Conservation (phyloP, 1,140 invertebrate species). For the Bombus affinis region DNA sequence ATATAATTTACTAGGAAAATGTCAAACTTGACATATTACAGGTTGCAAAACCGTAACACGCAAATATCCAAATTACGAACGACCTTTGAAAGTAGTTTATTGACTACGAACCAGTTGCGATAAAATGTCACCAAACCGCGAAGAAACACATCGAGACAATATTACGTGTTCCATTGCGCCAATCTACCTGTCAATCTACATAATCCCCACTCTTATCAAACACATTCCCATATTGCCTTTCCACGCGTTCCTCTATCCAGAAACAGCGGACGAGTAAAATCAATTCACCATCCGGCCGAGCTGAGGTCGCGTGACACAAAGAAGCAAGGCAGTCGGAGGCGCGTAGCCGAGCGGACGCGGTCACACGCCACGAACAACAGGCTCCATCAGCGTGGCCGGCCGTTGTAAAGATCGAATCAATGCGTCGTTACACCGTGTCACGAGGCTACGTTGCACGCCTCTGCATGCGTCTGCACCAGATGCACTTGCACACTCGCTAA, state of each 20-base stretch:
- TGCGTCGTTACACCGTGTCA: constrained; percentile 48
- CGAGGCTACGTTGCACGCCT: constrained; percentile 15
- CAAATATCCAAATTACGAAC: not conserved
- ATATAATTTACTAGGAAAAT: not conserved
- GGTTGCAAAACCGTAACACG: not conserved
- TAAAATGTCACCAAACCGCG: not conserved
- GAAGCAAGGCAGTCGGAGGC: not conserved
- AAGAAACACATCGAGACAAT: not conserved
- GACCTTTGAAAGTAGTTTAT: not conserved
- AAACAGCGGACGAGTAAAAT: not conserved
- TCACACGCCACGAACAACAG: not conserved
- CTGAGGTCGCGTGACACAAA: constrained; percentile 3
- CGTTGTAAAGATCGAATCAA: constrained; percentile 49
- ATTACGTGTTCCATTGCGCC: not conserved
- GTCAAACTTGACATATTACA: not conserved
- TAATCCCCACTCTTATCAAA: not conserved
- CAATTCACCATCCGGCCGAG: not conserved
- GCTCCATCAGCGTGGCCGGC: constrained; percentile 5
- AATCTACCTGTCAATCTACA: not conserved
- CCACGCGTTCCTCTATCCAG: not conserved
- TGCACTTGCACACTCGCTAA: constrained; percentile 8
- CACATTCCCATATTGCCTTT: not conserved
- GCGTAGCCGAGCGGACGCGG: not conserved
- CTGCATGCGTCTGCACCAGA: constrained; percentile 36
- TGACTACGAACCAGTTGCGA: not conserved